phyloP scores from a whole-genome alignment of 2,113 vertebrate genomes.

The Speoplatyrhinus poulsoni region DNA sequence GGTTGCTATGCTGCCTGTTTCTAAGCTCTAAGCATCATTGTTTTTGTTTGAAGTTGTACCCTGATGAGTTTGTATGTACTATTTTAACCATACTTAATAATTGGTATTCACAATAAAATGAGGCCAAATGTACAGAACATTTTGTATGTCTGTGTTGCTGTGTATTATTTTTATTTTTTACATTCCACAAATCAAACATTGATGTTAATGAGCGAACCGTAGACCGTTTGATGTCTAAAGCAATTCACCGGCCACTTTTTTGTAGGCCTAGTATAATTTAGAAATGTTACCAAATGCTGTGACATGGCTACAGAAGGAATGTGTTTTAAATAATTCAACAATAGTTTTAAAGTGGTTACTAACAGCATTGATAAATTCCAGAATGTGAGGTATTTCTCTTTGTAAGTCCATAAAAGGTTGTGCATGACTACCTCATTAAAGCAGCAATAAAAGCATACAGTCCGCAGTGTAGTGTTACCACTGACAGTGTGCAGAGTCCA shows the following conservation, averaged over 20 bases:
- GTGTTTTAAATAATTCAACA: background rate
- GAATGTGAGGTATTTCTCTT: conserved; percentile 29
- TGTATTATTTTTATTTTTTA: conserved; percentile 1
- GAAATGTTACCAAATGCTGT: background rate
- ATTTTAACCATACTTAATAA: conserved; percentile 78
- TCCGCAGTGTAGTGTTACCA: conserved; percentile 69
- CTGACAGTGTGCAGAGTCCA: conserved; percentile 71
- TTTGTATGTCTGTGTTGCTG: background rate
- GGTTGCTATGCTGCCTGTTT: conserved; percentile 64
- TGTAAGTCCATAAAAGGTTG: conserved; percentile 57
- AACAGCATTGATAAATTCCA: conserved; percentile 13
- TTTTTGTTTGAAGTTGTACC: conserved; percentile 66
- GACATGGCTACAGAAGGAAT: too few species aligned
- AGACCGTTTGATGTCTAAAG: too few species aligned
- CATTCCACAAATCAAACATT: background rate
- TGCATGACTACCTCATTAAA: conserved; percentile 61
- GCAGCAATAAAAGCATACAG: conserved; percentile 69
- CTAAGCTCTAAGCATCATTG: conserved; percentile 43
- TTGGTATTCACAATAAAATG: conserved; percentile 81
- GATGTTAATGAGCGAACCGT: background rate
- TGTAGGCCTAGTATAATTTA: too few species aligned
- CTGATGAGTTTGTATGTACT: conserved; percentile 76
- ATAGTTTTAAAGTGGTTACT: background rate
- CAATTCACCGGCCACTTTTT: too few species aligned
- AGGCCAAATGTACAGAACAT: conserved; percentile 74